Percentiles rank a stretch among this genome's conserved stretches.
phyloP scores from a whole-genome alignment of 2,888 invertebrate species.

The Tridacna crocea region DNA sequence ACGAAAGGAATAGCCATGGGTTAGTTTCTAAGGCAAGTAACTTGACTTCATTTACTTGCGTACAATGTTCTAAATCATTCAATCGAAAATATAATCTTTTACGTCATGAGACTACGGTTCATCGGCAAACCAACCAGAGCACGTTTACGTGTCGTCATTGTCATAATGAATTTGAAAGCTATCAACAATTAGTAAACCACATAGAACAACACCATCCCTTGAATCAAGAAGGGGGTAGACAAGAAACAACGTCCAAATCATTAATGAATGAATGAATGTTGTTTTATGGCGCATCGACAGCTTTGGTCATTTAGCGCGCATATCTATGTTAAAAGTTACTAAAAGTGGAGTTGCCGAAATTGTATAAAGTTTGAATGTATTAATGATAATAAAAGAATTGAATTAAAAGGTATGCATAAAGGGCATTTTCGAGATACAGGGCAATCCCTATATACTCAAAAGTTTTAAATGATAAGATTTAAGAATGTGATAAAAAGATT shows the following conservation, averaged over 20 bases:
- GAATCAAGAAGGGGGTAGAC: conserved; percentile 3
- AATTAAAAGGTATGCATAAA: no score
- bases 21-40: neutral
- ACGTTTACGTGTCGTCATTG: conserved; percentile 25
- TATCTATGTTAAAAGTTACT: no score
- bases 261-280: neutral
- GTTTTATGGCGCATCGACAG: no score
- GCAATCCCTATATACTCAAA: no score
- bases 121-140: neutral
- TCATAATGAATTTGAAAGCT: conserved; percentile 1
- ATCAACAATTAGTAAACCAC: conserved; percentile 12
- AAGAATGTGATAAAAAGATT: no score
- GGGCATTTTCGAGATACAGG: no score
- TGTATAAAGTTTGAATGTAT: no score
- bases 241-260: neutral
- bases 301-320: no score
- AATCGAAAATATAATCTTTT: conserved; percentile 25
- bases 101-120: conserved; percentile 1
- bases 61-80: conserved; percentile 23
- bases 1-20: neutral
- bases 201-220: conserved; percentile 17
- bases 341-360: no score
- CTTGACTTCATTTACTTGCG: conserved; percentile 22
- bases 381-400: no score
- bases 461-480: no score